phyloP scores from a whole-genome alignment of 2,888 invertebrate genomes.

The Cantharis flavilabris region DNA sequence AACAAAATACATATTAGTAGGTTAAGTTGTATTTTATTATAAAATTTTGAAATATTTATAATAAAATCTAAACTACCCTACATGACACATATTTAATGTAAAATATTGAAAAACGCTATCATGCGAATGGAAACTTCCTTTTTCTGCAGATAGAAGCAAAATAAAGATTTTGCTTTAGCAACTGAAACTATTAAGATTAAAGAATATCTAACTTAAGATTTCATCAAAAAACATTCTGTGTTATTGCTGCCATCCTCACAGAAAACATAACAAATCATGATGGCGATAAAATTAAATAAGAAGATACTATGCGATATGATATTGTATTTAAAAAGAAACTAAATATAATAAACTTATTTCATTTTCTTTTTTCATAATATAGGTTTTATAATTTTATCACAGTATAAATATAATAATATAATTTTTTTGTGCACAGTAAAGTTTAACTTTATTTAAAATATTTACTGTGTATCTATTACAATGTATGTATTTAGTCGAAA shows the following conservation, averaged over 20 bases:
- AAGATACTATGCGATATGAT: not conserved
- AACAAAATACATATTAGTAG: not conserved
- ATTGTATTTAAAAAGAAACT: not conserved
- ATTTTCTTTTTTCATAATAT: not conserved
- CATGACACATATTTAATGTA: not conserved
- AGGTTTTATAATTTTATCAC: too few relatives aligned
- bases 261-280: not conserved
- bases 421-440: too few relatives aligned
- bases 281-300: not conserved
- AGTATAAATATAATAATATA: too few relatives aligned
- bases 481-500: too few relatives aligned
- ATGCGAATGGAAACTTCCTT: not conserved
- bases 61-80: not conserved
- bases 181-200: not conserved
- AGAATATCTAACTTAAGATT: not conserved
- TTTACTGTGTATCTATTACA: too few relatives aligned
- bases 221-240: not conserved
- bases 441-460: too few relatives aligned
- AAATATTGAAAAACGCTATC: not conserved
- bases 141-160: not conserved
- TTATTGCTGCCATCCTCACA: not conserved
- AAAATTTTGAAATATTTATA: not conserved
- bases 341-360: not conserved
- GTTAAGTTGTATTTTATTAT: not conserved
- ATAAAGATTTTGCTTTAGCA: not conserved